phyloP scores from a whole-genome alignment of 2,797 vertebrate genomes.

The Cichlasoma orientale region DNA sequence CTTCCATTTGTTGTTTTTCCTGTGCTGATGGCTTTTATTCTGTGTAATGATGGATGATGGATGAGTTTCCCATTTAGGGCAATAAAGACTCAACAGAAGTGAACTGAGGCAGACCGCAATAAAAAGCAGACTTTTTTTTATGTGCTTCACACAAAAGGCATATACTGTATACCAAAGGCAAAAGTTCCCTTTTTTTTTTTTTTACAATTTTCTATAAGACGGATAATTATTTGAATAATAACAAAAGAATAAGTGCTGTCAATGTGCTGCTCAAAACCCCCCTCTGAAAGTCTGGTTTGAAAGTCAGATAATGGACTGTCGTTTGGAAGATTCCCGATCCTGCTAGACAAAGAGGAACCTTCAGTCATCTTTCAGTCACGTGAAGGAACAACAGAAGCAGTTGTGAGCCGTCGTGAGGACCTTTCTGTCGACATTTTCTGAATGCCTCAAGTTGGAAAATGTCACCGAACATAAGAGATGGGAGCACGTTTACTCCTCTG shows the following conservation, averaged over 20 bases:
- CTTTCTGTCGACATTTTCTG: conserved; percentile 20
- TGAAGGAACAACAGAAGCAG: conserved; percentile 22
- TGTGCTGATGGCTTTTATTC: background rate
- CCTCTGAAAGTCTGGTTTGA: background rate
- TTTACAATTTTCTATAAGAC: background rate
- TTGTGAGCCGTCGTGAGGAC: conserved; percentile 10
- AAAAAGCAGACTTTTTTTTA: background rate
- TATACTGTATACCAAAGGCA: background rate
- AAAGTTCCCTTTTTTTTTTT: background rate
- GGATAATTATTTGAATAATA: background rate
- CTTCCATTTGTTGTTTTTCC: background rate
- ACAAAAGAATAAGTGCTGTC: background rate
- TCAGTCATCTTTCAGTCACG: conserved; percentile 16
- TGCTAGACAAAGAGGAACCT: conserved; percentile 28
- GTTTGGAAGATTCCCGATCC: background rate
- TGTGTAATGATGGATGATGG: conserved; percentile 7
- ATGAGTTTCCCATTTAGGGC: background rate
- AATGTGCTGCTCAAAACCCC: background rate
- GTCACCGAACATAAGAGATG: background rate
- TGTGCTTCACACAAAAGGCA: background rate
- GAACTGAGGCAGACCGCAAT: background rate
- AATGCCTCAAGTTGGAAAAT: conserved; percentile 26
- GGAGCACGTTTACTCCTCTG: background rate
- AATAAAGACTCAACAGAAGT: conserved; percentile 1
- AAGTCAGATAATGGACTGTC: background rate